Conservation (phyloP, 1,140 invertebrate species). For the Phenacoccus solenopsis region DNA sequence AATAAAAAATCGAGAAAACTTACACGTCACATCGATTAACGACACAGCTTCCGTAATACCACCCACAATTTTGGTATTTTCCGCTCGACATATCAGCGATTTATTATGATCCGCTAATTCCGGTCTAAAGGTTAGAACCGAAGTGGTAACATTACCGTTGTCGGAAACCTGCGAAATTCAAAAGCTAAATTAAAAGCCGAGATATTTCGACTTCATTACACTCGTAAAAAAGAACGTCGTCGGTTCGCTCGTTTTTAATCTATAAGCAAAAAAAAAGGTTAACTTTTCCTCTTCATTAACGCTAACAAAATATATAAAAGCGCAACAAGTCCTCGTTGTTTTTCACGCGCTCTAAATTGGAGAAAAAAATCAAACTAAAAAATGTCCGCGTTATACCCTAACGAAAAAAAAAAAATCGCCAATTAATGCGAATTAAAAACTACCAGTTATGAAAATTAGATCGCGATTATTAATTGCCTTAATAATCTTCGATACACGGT, state of each 20-base stretch:
- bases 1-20: constrained; percentile 35
- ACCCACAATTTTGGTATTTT: constrained; percentile 57
- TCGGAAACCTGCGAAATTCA: constrained; percentile 46
- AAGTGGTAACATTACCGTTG: constrained; percentile 67
- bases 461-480: background rate
- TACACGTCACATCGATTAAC: constrained; percentile 70
- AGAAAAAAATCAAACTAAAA: too few relatives aligned
- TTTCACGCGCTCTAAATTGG: too few relatives aligned
- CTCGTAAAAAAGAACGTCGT: too few relatives aligned
- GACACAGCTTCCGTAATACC: constrained; percentile 60
- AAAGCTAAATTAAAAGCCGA: background rate
- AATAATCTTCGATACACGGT: background rate
- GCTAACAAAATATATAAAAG: too few relatives aligned
- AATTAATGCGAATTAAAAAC: too few relatives aligned
- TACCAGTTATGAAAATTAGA: background rate
- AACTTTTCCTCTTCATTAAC: too few relatives aligned
- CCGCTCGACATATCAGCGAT: constrained; percentile 62
- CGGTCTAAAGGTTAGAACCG: constrained; percentile 57
- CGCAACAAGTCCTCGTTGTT: too few relatives aligned
- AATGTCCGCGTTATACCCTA: too few relatives aligned
- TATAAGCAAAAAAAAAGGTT: too few relatives aligned
- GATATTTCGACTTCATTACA: too few relatives aligned
- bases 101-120: constrained; percentile 62
- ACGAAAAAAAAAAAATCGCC: too few relatives aligned
- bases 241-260: too few relatives aligned